Percentiles rank a stretch among this genome's conserved stretches.
Conservation (phyloP, 2,888 invertebrate species). For the Ochropleura plecta region DNA sequence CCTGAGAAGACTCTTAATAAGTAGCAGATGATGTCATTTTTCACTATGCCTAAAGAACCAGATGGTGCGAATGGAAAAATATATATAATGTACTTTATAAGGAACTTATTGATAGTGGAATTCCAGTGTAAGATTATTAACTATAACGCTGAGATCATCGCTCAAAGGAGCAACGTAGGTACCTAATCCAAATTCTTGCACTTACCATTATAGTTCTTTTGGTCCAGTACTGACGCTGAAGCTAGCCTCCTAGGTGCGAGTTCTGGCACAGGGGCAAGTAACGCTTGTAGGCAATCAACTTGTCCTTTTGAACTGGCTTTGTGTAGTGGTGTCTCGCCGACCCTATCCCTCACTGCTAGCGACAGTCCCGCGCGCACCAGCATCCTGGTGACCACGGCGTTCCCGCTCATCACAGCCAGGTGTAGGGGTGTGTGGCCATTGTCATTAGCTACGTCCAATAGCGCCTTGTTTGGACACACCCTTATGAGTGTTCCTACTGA, state of each 20-base stretch:
- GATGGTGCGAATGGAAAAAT: constrained; percentile 30
- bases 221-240: constrained; percentile 92
- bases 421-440: constrained; percentile 96
- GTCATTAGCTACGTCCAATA: constrained; percentile 95
- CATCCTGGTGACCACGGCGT: constrained; percentile 93
- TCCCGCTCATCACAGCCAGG: constrained; percentile 94
- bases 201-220: constrained; percentile 96
- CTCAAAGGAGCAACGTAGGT: constrained; percentile 17
- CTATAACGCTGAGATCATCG: constrained; percentile 42
- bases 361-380: constrained; percentile 95
- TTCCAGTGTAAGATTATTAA: constrained; percentile 39
- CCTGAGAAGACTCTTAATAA: constrained; percentile 32
- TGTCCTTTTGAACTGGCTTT: constrained; percentile 94
- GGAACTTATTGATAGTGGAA: constrained; percentile 45
- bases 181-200: constrained; percentile 59
- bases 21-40: constrained; percentile 56
- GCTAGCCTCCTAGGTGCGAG: constrained; percentile 80
- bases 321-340: constrained; percentile 97
- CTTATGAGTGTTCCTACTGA: constrained; percentile 94
- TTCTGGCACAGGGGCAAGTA: constrained; percentile 92
- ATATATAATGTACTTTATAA: constrained; percentile 20
- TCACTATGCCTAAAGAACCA: constrained; percentile 16
- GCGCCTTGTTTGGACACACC: constrained; percentile 94
- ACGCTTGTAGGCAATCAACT: constrained; percentile 92
- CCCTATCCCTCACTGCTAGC: constrained; percentile 92